Conservation (phyloP, 2,797 vertebrate genomes). For the Tragelaphus eurycerus region DNA sequence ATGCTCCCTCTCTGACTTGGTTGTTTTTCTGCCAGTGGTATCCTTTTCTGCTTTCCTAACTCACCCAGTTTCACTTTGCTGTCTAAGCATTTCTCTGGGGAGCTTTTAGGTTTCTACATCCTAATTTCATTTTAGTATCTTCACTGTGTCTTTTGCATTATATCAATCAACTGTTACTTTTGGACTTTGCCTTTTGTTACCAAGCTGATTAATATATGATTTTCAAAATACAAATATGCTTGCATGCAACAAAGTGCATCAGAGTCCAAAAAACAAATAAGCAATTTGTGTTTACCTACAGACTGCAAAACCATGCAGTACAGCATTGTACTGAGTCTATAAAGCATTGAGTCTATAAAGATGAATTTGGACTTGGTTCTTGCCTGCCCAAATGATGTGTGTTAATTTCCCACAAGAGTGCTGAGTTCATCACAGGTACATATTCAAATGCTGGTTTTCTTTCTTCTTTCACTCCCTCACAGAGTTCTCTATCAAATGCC, state of each 20-base stretch:
- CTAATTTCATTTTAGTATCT: neutral
- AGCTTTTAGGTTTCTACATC: neutral
- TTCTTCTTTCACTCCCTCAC: neutral
- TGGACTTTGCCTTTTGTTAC: neutral
- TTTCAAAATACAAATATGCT: slow-evolving; percentile 6
- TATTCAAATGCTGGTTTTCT: neutral
- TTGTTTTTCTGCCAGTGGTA: neutral
- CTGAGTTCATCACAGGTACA: neutral
- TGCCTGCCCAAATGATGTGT: neutral
- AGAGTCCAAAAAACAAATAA: neutral
- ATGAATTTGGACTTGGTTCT: neutral
- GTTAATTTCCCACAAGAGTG: neutral
- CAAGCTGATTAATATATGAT: neutral
- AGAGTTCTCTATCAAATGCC: neutral
- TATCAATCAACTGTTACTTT: neutral
- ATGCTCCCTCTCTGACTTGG: neutral
- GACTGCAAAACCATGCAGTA: neutral
- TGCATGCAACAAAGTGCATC: neutral
- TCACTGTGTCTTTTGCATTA: neutral
- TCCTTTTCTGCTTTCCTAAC: neutral
- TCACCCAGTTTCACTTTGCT: neutral
- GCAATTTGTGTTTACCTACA: neutral
- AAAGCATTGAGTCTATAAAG: neutral
- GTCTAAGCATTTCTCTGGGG: neutral
- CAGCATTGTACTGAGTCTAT: neutral